Percentiles rank a stretch among this genome's conserved stretches.
phyloP scores from a whole-genome alignment of 2,888 invertebrate species.

The Prosopocoilus inquinatus region DNA sequence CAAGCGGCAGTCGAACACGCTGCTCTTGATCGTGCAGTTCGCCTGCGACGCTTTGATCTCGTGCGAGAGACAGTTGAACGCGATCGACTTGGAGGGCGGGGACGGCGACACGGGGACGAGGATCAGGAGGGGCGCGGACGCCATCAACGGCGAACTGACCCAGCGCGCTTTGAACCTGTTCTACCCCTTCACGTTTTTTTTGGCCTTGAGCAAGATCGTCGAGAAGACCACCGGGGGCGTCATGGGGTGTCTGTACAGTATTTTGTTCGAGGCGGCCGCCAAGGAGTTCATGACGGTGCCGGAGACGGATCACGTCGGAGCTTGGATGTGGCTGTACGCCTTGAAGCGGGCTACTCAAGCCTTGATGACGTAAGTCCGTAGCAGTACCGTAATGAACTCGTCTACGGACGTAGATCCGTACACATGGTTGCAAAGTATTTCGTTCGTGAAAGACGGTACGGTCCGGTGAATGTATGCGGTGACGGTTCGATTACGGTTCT shows the following conservation, averaged over 20 bases:
- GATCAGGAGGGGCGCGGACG: conserved; percentile 38
- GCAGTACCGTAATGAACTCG: too few species aligned
- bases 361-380: conserved; percentile 47
- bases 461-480: too few species aligned
- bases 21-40: conserved; percentile 44
- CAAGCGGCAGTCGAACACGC: conserved; percentile 34
- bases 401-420: too few species aligned
- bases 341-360: conserved; percentile 53
- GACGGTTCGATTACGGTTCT: too few species aligned
- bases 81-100: conserved; percentile 67
- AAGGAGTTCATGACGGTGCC: conserved; percentile 48
- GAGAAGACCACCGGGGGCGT: conserved; percentile 76
- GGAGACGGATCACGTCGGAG: conserved; percentile 31
- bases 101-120: conserved; percentile 72
- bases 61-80: conserved; percentile 61
- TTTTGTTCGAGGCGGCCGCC: conserved; percentile 68
- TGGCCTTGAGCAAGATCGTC: conserved; percentile 56
- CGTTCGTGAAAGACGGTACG: too few species aligned
- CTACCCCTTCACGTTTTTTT: conserved; percentile 43
- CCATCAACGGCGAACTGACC: conserved; percentile 32
- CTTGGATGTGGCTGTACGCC: conserved; percentile 51
- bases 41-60: conserved; percentile 58
- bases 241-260: conserved; percentile 75
- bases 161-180: conserved; percentile 21
- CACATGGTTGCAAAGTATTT: too few species aligned